Evolutionary conservation across 2,113 vertebrate species (phyloP).

Genomic region (Eulemur macaco): DNA sequence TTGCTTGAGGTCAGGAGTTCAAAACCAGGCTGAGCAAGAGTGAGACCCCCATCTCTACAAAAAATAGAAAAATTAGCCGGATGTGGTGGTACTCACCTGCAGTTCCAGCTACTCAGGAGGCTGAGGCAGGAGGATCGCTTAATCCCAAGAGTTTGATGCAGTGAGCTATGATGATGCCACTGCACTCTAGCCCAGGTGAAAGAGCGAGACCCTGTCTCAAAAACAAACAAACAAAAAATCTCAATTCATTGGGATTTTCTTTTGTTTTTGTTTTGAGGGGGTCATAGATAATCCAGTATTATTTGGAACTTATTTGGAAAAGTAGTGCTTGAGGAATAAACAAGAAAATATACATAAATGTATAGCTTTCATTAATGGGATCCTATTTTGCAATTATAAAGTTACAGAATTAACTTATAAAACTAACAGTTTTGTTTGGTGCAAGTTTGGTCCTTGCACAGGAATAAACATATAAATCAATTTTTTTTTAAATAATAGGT

Average conservation of each 20-base stretch:
- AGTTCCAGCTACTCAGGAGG: too few species aligned
- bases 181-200: too few species aligned
- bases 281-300: neutral
- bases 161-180: too few species aligned
- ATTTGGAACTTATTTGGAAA: neutral
- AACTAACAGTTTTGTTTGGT: neutral
- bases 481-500: neutral
- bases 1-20: too few species aligned
- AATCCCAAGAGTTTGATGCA: too few species aligned
- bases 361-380: conserved; percentile 2
- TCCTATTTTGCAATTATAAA: neutral
- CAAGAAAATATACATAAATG: neutral
- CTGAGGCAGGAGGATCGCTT: too few species aligned
- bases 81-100: too few species aligned
- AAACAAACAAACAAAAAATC: too few species aligned
- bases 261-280: neutral
- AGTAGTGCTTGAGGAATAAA: conserved; percentile 1
- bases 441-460: neutral
- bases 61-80: too few species aligned
- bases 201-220: too few species aligned
- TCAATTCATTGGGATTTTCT: neutral
- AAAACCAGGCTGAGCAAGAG: too few species aligned
- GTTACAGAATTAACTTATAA: neutral
- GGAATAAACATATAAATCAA: conserved; percentile 3
- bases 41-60: too few species aligned